phyloP scores from a whole-genome alignment of 2,888 invertebrate species.

The Leptinotarsa juncta region DNA sequence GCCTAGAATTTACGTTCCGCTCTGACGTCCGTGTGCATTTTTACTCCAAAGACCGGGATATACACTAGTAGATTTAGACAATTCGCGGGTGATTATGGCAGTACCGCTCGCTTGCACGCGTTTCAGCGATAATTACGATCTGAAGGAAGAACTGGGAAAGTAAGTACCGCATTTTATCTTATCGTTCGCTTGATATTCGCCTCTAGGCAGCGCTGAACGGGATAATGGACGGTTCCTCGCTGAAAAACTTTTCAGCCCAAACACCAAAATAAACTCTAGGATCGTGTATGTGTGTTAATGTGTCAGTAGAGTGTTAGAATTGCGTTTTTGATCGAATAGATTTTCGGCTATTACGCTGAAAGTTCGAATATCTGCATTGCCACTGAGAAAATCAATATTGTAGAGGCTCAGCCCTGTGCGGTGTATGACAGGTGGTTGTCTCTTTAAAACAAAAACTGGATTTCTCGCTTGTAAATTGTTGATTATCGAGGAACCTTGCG shows the following conservation, averaged over 20 bases:
- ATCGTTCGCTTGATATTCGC: slow-evolving; percentile 39
- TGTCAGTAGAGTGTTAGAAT: slow-evolving; percentile 32
- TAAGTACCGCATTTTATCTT: slow-evolving; percentile 71
- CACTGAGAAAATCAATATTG: slow-evolving; percentile 66
- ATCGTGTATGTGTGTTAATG: slow-evolving; percentile 39
- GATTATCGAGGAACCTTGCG: neutral
- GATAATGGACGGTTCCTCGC: slow-evolving; percentile 53
- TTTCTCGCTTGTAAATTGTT: slow-evolving; percentile 18
- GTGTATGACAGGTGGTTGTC: slow-evolving; percentile 65
- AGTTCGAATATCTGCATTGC: slow-evolving; percentile 66
- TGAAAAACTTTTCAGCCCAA: slow-evolving; percentile 53
- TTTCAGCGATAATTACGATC: slow-evolving; percentile 99
- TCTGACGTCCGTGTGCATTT: slow-evolving; percentile 41
- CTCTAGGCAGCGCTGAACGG: neutral
- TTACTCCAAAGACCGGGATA: slow-evolving; percentile 54
- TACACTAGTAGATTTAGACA: slow-evolving; percentile 59
- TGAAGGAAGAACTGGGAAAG: slow-evolving; percentile 99
- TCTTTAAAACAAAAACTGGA: slow-evolving; percentile 44
- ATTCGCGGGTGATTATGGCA: slow-evolving; percentile 74
- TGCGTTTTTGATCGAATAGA: slow-evolving; percentile 33
- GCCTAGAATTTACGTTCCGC: slow-evolving; percentile 35
- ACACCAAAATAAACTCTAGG: slow-evolving; percentile 56
- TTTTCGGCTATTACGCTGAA: slow-evolving; percentile 50
- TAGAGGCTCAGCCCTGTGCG: slow-evolving; percentile 62
- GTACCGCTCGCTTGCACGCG: slow-evolving; percentile 93